phyloP scores from a whole-genome alignment of 2,888 invertebrate genomes.

The Erebia aethiops region DNA sequence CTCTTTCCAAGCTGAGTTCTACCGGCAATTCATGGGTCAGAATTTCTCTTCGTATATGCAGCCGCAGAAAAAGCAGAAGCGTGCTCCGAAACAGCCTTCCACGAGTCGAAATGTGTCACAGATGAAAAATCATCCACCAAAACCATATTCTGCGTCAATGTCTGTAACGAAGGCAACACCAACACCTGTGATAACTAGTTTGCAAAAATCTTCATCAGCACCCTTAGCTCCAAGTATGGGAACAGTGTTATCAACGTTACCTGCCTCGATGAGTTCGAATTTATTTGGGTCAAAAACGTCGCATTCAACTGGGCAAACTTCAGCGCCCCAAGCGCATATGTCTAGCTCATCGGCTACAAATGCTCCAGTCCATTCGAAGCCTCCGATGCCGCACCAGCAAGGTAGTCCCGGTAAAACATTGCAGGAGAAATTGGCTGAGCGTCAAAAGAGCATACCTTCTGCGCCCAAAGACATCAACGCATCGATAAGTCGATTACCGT shows the following conservation, averaged over 20 bases:
- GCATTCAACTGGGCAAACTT: slow-evolving; percentile 46
- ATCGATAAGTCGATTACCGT: slow-evolving; percentile 75
- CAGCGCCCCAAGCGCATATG: slow-evolving; percentile 65
- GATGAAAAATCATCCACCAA: slow-evolving; percentile 40
- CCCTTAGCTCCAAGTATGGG: slow-evolving; percentile 69
- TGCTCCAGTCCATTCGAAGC: slow-evolving; percentile 63
- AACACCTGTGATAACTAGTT: slow-evolving; percentile 50
- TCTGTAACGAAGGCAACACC: slow-evolving; percentile 55
- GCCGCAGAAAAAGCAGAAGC: slow-evolving; percentile 69
- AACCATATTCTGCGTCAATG: slow-evolving; percentile 50
- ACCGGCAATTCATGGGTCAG: slow-evolving; percentile 67
- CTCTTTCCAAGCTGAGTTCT: slow-evolving; percentile 73
- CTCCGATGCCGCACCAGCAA: slow-evolving; percentile 69
- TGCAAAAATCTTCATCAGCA: slow-evolving; percentile 57
- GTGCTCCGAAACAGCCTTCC: slow-evolving; percentile 58
- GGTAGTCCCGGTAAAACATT: slow-evolving; percentile 85
- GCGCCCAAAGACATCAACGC: slow-evolving; percentile 63
- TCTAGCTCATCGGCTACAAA: slow-evolving; percentile 57
- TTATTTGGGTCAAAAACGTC: slow-evolving; percentile 46
- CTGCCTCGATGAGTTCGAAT: slow-evolving; percentile 67
- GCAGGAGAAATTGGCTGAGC: slow-evolving; percentile 87
- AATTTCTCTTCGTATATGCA: slow-evolving; percentile 62
- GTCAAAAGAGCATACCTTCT: slow-evolving; percentile 78
- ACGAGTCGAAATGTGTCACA: slow-evolving; percentile 30
- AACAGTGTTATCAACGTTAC: slow-evolving; percentile 64